Percentiles rank a stretch among this genome's conserved stretches.
Evolutionary conservation across 2,797 vertebrate species (phyloP).

Genomic region (Tympanoctomys barrerae): DNA sequence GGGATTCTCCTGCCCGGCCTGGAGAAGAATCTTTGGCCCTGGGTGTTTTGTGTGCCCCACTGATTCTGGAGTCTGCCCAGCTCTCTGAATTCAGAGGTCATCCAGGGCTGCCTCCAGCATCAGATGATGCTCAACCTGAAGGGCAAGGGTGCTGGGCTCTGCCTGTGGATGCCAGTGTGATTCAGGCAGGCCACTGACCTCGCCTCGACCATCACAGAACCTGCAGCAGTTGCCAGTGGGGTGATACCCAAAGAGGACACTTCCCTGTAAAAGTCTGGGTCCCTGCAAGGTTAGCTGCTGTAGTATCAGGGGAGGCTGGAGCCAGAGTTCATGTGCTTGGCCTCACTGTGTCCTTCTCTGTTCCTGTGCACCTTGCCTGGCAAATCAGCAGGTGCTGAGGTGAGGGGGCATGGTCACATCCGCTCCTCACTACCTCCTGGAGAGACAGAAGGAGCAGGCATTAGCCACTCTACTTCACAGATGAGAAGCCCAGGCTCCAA

Average conservation of each 20-base stretch:
- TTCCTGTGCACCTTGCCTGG: background rate
- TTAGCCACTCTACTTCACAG: background rate
- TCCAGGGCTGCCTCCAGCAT: background rate
- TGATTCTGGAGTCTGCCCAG: background rate
- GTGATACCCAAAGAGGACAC: background rate
- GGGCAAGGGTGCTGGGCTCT: background rate
- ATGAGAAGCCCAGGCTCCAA: background rate
- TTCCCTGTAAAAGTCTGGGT: background rate
- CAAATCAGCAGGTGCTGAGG: background rate
- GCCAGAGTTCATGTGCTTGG: background rate
- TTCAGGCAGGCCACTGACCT: background rate
- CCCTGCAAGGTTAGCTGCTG: background rate
- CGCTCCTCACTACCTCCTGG: background rate
- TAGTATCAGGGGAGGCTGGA: background rate
- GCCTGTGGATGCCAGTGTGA: background rate
- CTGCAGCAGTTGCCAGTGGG: background rate
- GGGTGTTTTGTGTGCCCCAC: background rate
- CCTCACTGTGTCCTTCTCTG: background rate
- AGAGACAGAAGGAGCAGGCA: too few species aligned
- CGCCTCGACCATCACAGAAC: rapidly evolving
- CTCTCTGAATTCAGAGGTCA: background rate
- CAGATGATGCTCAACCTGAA: background rate
- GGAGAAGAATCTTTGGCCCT: background rate
- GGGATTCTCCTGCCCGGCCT: background rate
- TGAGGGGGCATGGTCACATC: too few species aligned